Conservation (phyloP, 2,113 vertebrate species). For the Sula dactylatra region DNA sequence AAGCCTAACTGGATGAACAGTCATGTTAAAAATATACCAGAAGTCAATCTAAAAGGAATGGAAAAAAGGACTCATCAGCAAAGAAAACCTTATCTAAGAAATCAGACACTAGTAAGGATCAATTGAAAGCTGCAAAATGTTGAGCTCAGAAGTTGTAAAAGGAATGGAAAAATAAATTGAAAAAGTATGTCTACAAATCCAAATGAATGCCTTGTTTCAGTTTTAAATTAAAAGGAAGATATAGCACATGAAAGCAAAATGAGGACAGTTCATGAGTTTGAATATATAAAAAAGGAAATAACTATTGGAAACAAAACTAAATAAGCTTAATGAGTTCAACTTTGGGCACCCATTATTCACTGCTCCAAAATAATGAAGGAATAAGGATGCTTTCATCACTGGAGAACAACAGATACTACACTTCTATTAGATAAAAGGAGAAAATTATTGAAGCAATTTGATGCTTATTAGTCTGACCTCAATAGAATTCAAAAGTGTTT, state of each 20-base stretch:
- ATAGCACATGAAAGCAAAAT: not conserved
- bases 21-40: not conserved
- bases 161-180: not conserved
- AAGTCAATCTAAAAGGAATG: not conserved
- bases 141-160: not conserved
- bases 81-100: not conserved
- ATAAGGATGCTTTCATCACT: not conserved
- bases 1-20: not conserved
- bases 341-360: not conserved
- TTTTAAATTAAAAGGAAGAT: not conserved
- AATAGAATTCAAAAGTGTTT: not conserved
- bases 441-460: not conserved
- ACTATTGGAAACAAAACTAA: not conserved
- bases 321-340: not conserved
- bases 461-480: not conserved
- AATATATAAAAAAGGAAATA: not conserved
- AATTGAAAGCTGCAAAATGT: not conserved
- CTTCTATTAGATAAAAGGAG: not conserved
- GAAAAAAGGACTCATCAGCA: not conserved
- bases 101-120: not conserved
- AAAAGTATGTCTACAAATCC: not conserved
- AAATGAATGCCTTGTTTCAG: not conserved
- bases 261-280: not conserved
- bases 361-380: not conserved
- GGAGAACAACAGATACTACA: not conserved